Evolutionary conservation across 2,888 invertebrate species (phyloP), one percentile per base, ranked within the genome.

Genomic region (Scrobipalpa costella): DNA sequence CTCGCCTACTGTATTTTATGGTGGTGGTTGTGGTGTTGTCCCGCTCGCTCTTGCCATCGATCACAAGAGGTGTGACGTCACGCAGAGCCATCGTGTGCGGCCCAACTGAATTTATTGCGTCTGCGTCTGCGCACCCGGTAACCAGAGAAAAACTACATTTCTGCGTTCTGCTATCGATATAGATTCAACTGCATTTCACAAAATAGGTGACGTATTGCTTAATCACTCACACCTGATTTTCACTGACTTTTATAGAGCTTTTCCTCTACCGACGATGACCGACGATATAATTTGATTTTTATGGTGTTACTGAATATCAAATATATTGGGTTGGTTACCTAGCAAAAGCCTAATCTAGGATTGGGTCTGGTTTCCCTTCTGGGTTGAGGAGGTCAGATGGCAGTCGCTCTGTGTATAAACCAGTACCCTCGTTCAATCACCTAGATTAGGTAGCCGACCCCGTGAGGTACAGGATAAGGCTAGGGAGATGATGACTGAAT

Each of bases 71-170:
- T 90, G 91, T 92, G 90, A 90, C 91, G 90, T 91, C 90, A 90
- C 87, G 88, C 90, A 82, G 89, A 81, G 90, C 85, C 92, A 83
- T 90, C 92, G 92, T 92, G 90, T 91, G 91, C 88, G 90, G 90
- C 90, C 90, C 71, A 79, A 71, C 80, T 83, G 80, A 84, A 91
- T 91, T 91, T 91, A 91, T 91, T 85, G 90, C 90, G 86, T 82
- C 84, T 86, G 88, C 87, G 86, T 27, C 88, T 85, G 88, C 87
- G 85, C 88, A 88, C 78, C 79, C 75, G 81, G 80, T 78, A 77
- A 80, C 81, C 77, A 80, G 74, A 81, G 83, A 84, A 85, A 82
- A 85, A 77, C 77, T 79, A 73, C 76, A 76, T 65, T 73, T 78
- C 78, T 78, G 34, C 3, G 52, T 33, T 52, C 6, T 17, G 33